Evolutionary conservation across 2,113 vertebrate genomes (phyloP).

Genomic region (Phyllostomus discolor): DNA sequence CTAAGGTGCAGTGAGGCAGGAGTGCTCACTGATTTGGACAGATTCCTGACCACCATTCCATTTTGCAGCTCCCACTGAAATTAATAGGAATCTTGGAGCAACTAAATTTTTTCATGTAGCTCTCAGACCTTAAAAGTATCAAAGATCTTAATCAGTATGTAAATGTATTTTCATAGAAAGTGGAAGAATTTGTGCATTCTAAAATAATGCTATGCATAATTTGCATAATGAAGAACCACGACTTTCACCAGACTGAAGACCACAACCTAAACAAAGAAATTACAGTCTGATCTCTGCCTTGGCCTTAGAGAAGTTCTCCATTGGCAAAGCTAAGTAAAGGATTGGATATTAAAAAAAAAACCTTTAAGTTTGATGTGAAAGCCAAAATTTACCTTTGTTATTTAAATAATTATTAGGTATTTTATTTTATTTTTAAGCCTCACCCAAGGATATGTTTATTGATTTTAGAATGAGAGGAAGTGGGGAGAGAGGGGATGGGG

Average conservation of each 20-base stretch:
- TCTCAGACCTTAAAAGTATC: not conserved
- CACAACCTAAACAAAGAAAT: not conserved
- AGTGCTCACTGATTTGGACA: slow-evolving; percentile 1
- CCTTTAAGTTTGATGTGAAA: not conserved
- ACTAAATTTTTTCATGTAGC: not conserved
- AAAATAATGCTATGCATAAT: not conserved
- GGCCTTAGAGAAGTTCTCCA: not conserved
- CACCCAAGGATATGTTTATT: no score
- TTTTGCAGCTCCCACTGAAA: not conserved
- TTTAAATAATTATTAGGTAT: not conserved
- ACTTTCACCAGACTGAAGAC: not conserved
- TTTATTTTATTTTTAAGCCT: not conserved
- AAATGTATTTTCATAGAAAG: not conserved
- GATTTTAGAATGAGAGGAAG: no score
- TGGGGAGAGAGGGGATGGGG: no score
- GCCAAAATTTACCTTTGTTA: not conserved
- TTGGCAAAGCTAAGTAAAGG: not conserved
- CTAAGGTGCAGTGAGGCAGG: not conserved
- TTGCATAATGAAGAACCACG: not conserved
- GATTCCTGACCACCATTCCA: not conserved
- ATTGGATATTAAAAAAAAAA: not conserved
- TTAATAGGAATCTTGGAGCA: slow-evolving; percentile 22
- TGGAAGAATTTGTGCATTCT: not conserved
- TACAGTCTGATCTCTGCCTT: not conserved
- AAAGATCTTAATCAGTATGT: not conserved